Conservation (phyloP, 2,113 vertebrate genomes). For the Cyprinus carpio region DNA sequence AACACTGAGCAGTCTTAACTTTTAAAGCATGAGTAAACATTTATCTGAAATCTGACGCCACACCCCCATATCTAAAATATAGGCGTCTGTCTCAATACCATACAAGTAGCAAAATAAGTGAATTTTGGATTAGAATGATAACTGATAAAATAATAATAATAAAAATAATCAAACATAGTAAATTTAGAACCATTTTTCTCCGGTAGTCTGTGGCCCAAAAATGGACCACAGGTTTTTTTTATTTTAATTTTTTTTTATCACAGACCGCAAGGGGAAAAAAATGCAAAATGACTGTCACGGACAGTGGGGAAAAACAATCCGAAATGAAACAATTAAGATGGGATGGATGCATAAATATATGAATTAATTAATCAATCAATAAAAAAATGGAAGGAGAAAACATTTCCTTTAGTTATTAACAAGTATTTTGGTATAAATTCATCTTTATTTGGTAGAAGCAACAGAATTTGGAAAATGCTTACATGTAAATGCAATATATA, state of each 20-base stretch:
- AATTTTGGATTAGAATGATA: constrained; percentile 21
- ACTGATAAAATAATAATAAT: neutral
- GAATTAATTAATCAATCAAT: no score
- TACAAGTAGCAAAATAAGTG: constrained; percentile 7
- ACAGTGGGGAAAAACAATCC: neutral
- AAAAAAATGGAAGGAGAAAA: no score
- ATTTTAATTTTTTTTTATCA: no score
- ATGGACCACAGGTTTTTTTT: neutral
- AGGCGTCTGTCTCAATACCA: constrained; percentile 38
- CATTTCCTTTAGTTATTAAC: no score
- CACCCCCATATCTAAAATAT: constrained; percentile 54
- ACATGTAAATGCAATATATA: no score
- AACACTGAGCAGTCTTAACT: constrained; percentile 61
- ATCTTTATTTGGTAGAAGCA: no score
- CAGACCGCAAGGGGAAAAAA: neutral
- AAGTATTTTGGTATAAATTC: no score
- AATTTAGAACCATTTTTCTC: neutral
- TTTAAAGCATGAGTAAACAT: constrained; percentile 69
- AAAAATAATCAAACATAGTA: constrained; percentile 12
- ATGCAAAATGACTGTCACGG: neutral
- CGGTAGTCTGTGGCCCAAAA: neutral
- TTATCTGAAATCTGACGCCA: constrained; percentile 61
- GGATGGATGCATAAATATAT: no score
- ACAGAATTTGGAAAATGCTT: no score
- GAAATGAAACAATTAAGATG: neutral